These are phyloP conservation scores for Coremacera marginata DNA, from an alignment of 2,888 invertebrate genomes.

Conservation along the genomic window DNA sequence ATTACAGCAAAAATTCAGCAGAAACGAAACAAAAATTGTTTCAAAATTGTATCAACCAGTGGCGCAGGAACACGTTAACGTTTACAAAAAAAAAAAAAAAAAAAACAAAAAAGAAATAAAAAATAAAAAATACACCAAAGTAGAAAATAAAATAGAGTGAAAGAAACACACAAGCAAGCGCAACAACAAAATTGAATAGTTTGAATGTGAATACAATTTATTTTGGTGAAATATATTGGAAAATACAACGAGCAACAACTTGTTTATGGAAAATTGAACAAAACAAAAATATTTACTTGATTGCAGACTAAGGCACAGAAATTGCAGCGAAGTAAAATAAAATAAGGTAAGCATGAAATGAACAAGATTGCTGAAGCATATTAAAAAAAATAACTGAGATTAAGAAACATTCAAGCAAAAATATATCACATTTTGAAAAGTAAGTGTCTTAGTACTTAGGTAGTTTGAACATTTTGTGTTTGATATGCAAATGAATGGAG, in stretches of 20 bases:
- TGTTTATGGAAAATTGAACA: too few relatives aligned
- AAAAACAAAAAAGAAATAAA: neutral
- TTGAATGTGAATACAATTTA: neutral
- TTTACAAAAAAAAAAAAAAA: neutral
- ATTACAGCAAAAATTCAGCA: constrained; percentile 5
- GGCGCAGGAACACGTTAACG: neutral
- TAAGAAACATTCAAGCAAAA: too few relatives aligned
- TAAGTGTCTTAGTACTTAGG: too few relatives aligned
- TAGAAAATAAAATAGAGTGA: neutral
- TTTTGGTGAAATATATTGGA: neutral
- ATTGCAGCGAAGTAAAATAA: too few relatives aligned
- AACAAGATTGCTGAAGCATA: too few relatives aligned
- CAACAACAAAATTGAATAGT: neutral
- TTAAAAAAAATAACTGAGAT: too few relatives aligned
- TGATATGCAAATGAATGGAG: too few relatives aligned
- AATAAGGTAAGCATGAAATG: too few relatives aligned
- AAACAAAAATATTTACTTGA: too few relatives aligned
- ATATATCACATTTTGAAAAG: too few relatives aligned
- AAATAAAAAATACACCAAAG: neutral
- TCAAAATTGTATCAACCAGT: constrained; percentile 7
- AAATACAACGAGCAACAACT: neutral
- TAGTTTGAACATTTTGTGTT: too few relatives aligned
- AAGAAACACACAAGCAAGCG: neutral
- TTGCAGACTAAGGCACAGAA: too few relatives aligned
- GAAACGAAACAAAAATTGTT: constrained; percentile 1